Base-by-base conservation (phyloP, 2,113 vertebrate species). In the Podarcis cretensis region DNA sequence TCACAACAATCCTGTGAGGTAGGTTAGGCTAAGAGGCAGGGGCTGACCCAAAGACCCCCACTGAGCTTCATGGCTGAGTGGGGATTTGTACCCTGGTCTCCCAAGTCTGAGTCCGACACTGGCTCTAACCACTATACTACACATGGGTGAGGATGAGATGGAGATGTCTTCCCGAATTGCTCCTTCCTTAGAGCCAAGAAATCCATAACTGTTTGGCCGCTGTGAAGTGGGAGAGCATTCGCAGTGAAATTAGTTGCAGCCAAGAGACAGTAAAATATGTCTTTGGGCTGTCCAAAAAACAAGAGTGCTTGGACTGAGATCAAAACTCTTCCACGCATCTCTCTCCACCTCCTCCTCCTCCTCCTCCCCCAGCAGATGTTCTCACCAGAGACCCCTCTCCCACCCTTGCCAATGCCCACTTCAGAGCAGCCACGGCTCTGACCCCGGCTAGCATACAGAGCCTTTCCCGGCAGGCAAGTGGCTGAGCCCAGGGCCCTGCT, bases 401-500 rank as follows among this genome's bases (percentile, higher is more conserved):
- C 32, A n/a, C 32, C 10, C n/a, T 68, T 69, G 71, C 59, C 79
- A 59, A 48, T 71, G 84, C 69, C 89, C 89, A 90, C 71, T 82
- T 81, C 84, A 86, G 69, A 86, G 84, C 71, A 37, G 78, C 89
- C 79, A 86, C 27, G 59, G 78, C 78, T 78, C 79, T 86, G 89
- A 85, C 89, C 89, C 84, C 57, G 57, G 68, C 40, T 14, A 90
- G 89, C 59, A 57, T 2, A 48, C 21, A 16, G 89, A 76, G 85
- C 35, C 91, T 84, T 89, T 89, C 87, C 87, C 81, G 87, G 87
- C 78, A 85, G 40, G 77, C 20, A 69, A 69, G 27, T 82, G 32
- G 76, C 80, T 20, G 30, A 37, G 76, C 82, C 25, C 88, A 86
- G 20, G 20, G 87, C 63, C 63, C 37, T 30, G 16, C 83, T 86